Percentiles rank a stretch among this genome's conserved stretches.
phyloP scores from a whole-genome alignment of 2,888 invertebrate genomes.

The Leptopilina syphax region DNA sequence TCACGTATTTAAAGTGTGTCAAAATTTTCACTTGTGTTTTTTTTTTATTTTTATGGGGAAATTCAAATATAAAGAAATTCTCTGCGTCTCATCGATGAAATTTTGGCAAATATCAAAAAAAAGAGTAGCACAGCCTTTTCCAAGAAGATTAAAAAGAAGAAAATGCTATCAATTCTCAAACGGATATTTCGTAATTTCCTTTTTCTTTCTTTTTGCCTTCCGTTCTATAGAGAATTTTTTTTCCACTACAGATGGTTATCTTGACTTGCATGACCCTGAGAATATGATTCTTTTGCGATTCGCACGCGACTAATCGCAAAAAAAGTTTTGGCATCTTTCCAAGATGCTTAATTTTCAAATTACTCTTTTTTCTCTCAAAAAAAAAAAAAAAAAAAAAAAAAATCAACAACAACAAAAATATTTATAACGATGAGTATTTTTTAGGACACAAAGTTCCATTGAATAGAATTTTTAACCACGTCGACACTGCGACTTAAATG shows the following conservation, averaged over 20 bases:
- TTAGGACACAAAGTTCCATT: slow-evolving; percentile 34
- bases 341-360: slow-evolving; percentile 62
- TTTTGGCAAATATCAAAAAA: neutral
- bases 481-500: slow-evolving; percentile 23
- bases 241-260: slow-evolving; percentile 19
- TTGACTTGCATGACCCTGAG: slow-evolving; percentile 18
- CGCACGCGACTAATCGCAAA: slow-evolving; percentile 18
- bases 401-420: no score
- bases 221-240: slow-evolving; percentile 7
- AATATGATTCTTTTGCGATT: slow-evolving; percentile 26
- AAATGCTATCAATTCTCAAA: neutral
- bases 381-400: neutral
- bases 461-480: slow-evolving; percentile 11
- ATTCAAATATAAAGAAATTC: neutral
- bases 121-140: slow-evolving; percentile 4
- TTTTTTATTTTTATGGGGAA: no score
- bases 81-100: neutral
- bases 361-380: neutral
- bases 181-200: slow-evolving; percentile 24
- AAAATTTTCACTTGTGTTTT: neutral
- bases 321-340: slow-evolving; percentile 66
- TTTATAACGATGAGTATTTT: neutral
- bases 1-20: neutral
- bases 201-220: slow-evolving; percentile 5
- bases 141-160: neutral